Evolutionary conservation across 2,888 invertebrate genomes (phyloP).

Genomic region (Lasioglossum villosulum): DNA sequence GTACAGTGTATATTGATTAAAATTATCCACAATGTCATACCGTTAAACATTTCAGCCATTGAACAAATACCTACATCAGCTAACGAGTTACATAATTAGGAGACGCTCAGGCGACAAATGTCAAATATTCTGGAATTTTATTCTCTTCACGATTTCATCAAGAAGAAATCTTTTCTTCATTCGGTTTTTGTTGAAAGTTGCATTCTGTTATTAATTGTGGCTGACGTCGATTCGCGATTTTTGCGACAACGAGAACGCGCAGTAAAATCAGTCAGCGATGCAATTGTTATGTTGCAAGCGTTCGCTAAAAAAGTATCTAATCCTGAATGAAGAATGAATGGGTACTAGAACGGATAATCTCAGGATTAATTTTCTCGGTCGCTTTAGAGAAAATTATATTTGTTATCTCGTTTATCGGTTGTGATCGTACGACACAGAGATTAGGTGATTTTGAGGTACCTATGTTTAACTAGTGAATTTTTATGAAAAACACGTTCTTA

Average conservation of each 20-base stretch:
- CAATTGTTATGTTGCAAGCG: background rate
- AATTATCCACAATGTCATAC: background rate
- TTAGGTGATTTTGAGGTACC: background rate
- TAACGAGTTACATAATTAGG: background rate
- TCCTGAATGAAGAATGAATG: background rate
- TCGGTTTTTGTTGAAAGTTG: background rate
- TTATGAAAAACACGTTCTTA: background rate
- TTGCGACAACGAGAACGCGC: background rate
- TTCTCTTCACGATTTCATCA: background rate
- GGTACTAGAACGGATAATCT: background rate
- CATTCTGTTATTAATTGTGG: background rate
- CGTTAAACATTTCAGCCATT: background rate
- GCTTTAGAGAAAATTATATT: conserved; percentile 1
- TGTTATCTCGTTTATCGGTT: conserved; percentile 20
- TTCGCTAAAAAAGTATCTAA: background rate
- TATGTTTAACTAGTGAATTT: background rate
- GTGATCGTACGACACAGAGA: conserved; percentile 14
- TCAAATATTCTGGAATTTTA: background rate
- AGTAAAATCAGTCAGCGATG: background rate
- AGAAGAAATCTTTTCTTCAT: background rate
- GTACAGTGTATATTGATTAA: background rate
- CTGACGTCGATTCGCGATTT: background rate
- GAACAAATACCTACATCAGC: background rate
- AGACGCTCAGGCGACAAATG: background rate
- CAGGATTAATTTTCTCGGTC: background rate